Base-by-base conservation (phyloP, 1,140 invertebrate species). In the Lerema accius region DNA sequence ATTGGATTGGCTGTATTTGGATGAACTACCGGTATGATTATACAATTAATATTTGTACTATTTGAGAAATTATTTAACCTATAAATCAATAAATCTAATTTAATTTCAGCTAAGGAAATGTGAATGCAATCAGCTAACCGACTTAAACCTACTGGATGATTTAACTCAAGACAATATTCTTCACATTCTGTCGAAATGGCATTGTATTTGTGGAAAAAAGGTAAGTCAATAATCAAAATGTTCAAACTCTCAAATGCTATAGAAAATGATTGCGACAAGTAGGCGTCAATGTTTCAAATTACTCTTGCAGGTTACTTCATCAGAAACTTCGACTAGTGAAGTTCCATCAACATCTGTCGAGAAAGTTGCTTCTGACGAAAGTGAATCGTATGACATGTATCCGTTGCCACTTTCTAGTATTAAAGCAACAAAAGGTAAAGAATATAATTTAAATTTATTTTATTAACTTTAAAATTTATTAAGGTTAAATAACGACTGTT, bases 191-290 rank as follows among this genome's bases (percentile, higher is more conserved):
- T 80, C 84, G 0, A 87, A 87, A 73, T 90, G 88, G 88, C 80
- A 88, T 61, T 90, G 88, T 17, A 73, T 49, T 7, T 90, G 88
- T 63, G 86, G 82, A 26, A 89, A 85, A 78, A 88, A 83, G 77
- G 88, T 88, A 69, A 71, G 39, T 26, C 17, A 49, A 48, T 42
- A 3, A 53, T 65, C n/a, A n/a, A n/a, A n/a, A 46, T 45, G 28
- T 35, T 35, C 0, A 3, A 23, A 46, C 3, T 13, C 19, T 3
- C 5, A 23, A 23, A 5, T 23, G 19, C 19, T 3, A 2, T 23
- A 5, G 2, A 23, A 5, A 23, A 5, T 3, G 19, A 23, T 23
- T 23, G 19, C 19, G 2, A 3, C 2, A 23, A 23, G n/a, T n/a
- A 23, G 5, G 5, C 5, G 2, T 3, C 19, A 5, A 5, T 23